These are phyloP conservation scores for Hemibagrus wyckioides DNA, from an alignment of 2,113 vertebrate species.

Conservation along the genomic window DNA sequence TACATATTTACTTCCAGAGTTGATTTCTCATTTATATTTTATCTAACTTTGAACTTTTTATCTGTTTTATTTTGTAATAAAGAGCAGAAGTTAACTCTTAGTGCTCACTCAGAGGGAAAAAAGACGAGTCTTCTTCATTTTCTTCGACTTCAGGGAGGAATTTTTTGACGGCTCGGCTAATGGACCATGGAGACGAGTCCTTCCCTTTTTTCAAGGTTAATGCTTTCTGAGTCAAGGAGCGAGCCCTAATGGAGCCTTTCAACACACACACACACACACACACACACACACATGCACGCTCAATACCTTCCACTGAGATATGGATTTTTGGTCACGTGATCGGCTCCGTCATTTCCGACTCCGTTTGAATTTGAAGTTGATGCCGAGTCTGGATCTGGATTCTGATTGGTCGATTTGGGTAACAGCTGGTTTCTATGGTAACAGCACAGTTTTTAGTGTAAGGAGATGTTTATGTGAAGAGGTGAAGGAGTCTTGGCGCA, in stretches of 20 bases:
- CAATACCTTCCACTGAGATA: slow-evolving; percentile 26
- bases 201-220: slow-evolving; percentile 57
- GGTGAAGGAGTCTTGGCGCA: too few relatives aligned
- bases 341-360: neutral
- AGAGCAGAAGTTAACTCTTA: neutral
- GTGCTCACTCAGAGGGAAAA: neutral
- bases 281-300: slow-evolving; percentile 34
- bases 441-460: too few relatives aligned
- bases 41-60: neutral
- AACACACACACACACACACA: slow-evolving; percentile 9
- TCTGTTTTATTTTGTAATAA: neutral
- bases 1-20: neutral
- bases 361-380: neutral
- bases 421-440: neutral
- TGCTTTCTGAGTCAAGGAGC: slow-evolving; percentile 32
- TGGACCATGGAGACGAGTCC: slow-evolving; percentile 50
- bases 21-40: slow-evolving; percentile 3
- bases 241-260: slow-evolving; percentile 24
- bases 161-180: slow-evolving; percentile 53
- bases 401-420: neutral
- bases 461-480: too few relatives aligned
- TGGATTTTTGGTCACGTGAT: neutral
- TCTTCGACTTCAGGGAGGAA: slow-evolving; percentile 10
- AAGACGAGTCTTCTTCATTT: slow-evolving; percentile 34
- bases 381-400: neutral